Percentiles rank a stretch among this genome's conserved stretches.
Conservation (phyloP, 2,797 vertebrate genomes). For the Nannoperca obscura region DNA sequence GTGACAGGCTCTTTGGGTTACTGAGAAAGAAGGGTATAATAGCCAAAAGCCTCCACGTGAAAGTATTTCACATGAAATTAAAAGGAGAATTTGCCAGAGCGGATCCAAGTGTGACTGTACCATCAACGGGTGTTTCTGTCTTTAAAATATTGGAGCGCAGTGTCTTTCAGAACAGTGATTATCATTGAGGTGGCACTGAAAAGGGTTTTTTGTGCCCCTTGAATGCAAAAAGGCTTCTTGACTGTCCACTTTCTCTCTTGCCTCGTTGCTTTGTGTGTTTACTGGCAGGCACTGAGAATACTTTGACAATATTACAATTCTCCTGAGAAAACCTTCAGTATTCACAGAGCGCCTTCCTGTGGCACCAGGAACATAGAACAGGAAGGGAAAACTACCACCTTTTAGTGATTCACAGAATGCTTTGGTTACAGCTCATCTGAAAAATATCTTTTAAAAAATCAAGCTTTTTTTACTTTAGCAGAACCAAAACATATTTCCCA, state of each 20-base stretch:
- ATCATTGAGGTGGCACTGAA: constrained; percentile 71
- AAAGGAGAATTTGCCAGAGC: constrained; percentile 58
- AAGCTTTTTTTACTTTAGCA: background rate
- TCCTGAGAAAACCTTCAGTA: constrained; percentile 58
- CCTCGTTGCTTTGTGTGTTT: constrained; percentile 66
- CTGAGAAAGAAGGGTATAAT: constrained; percentile 10
- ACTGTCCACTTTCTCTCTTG: constrained; percentile 58
- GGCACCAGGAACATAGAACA: constrained; percentile 6
- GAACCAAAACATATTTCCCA: background rate
- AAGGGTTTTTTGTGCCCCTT: constrained; percentile 75
- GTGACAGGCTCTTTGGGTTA: background rate
- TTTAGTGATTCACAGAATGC: background rate
- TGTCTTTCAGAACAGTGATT: constrained; percentile 66
- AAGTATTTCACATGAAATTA: constrained; percentile 58
- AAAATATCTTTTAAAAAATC: background rate
- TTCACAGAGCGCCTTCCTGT: constrained; percentile 41
- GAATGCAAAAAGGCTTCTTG: constrained; percentile 67
- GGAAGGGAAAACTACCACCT: background rate
- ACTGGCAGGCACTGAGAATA: constrained; percentile 63
- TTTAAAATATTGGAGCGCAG: constrained; percentile 63
- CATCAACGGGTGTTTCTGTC: constrained; percentile 70
- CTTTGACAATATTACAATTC: constrained; percentile 47
- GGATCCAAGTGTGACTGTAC: constrained; percentile 60
- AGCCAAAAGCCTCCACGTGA: constrained; percentile 38
- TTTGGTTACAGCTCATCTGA: background rate